Evolutionary conservation across 2,888 invertebrate genomes (phyloP), one percentile per base, ranked within the genome.

Genomic region (Apodemia duryi): DNA sequence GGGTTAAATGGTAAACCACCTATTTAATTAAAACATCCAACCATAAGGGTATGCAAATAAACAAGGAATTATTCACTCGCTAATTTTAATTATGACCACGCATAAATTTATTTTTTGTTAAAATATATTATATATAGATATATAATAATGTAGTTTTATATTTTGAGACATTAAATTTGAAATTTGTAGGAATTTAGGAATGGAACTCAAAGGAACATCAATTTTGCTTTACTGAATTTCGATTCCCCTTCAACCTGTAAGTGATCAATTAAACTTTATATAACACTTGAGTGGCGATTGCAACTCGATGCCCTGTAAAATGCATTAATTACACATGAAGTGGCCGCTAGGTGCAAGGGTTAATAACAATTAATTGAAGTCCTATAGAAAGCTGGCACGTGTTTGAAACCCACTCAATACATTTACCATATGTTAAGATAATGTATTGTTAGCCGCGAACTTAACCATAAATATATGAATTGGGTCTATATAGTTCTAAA

Each of bases 281-380:
- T 65, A 67, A 66, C 65, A 70, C 64, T 64, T 65, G 66, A 69
- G 69, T 62, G 68, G 71, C 71, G 70, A 74, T 68, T 68, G 85
- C 75, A 83, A 85, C 75, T 75, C 70, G 77, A 85, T 71, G 74
- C 80, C 66, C 72, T 76, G 78, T 80, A 77, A 81, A 83, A 82
- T 80, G 75, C 43, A 63, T 61, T 65, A 61, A 38, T 80, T 80
- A 80, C 78, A 79, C 70, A 78, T 75, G 71, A 77, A 75, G 69
- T 75, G 73, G 76, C 77, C 71, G 69, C 73, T 75, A 73, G 71
- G 71, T 69, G 72, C 72, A 81, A 81, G 83, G 82, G 84, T 78
- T 80, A 83, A 84, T 85, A 82, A 81, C 82, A 89, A 88, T 89
- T 86, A 89, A 88, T 75, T 86, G 86, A 87, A 88, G 88, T 84